Conservation (phyloP, 2,888 invertebrate species). For the Dichetophora obliterata region DNA sequence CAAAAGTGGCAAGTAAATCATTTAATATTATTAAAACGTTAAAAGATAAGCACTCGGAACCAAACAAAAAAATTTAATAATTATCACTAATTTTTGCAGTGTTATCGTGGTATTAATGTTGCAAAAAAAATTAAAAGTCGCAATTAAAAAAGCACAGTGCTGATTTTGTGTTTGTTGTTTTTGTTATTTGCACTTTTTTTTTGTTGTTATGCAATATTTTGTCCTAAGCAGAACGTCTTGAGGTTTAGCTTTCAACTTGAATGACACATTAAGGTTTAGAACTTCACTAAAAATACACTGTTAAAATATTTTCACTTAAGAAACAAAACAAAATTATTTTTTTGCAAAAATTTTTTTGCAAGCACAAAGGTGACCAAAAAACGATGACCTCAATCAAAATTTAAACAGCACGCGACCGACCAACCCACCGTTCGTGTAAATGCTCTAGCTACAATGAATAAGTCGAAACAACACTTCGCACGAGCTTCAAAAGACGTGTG, state of each 20-base stretch:
- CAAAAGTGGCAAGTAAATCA: no score
- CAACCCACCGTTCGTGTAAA: slow-evolving; percentile 14
- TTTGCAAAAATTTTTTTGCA: not conserved
- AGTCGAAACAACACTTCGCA: slow-evolving; percentile 38
- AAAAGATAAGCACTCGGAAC: not conserved
- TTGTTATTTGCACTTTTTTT: not conserved
- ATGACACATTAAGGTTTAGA: not conserved
- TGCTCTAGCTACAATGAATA: not conserved
- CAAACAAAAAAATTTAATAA: not conserved
- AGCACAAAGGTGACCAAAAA: not conserved
- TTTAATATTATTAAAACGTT: not conserved
- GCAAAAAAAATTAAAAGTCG: not conserved
- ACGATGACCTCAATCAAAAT: not conserved
- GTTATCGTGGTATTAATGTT: not conserved
- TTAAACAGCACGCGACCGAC: not conserved
- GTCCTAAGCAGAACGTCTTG: not conserved
- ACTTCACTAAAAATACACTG: not conserved
- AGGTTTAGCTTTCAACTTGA: not conserved
- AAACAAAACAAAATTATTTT: not conserved
- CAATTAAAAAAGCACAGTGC: not conserved
- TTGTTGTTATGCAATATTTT: not conserved
- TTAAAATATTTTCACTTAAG: not conserved
- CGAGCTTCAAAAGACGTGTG: slow-evolving; percentile 48
- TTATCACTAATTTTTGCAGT: not conserved
- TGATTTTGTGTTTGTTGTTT: not conserved